A percentile compares a stretch with the other conserved stretches of the same genome.
Conservation (phyloP, 2,113 vertebrate genomes). For the Callocephalon fimbriatum region DNA sequence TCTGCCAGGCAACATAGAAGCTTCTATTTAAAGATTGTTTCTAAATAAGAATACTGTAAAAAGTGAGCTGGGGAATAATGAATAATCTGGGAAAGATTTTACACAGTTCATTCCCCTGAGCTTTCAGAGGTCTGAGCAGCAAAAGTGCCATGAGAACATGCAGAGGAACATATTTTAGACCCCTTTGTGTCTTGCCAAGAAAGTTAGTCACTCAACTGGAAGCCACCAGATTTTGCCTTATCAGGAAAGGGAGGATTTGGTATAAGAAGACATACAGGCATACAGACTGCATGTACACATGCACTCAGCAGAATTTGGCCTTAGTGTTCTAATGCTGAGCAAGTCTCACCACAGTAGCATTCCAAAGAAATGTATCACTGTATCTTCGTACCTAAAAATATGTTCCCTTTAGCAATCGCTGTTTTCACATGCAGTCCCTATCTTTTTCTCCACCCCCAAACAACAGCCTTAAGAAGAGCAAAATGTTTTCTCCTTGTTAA, state of each 20-base stretch:
- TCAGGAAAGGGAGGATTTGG: not conserved
- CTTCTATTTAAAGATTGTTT: not conserved
- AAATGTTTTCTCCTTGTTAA: not conserved
- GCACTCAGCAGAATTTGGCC: rapidly evolving
- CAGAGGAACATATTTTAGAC: not conserved
- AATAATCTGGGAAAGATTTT: not conserved
- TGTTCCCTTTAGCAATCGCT: not conserved
- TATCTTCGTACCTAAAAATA: not conserved
- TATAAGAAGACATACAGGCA: not conserved
- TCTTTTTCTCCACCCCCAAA: not conserved
- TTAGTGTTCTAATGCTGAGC: not conserved
- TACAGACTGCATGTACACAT: rapidly evolving
- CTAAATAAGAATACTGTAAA: not conserved
- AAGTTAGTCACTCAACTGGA: not conserved
- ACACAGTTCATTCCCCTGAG: not conserved
- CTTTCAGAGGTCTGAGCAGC: not conserved
- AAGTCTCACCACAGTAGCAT: not conserved
- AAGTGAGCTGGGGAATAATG: not conserved
- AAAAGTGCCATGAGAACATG: not conserved
- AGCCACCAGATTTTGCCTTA: not conserved
- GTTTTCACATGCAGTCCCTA: not conserved
- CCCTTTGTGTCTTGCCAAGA: not conserved
- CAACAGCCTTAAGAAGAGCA: not conserved
- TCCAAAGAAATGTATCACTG: not conserved
- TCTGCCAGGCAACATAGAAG: not conserved